Base-by-base conservation (phyloP, 2,113 vertebrate species). In the Elanus axillaris region DNA sequence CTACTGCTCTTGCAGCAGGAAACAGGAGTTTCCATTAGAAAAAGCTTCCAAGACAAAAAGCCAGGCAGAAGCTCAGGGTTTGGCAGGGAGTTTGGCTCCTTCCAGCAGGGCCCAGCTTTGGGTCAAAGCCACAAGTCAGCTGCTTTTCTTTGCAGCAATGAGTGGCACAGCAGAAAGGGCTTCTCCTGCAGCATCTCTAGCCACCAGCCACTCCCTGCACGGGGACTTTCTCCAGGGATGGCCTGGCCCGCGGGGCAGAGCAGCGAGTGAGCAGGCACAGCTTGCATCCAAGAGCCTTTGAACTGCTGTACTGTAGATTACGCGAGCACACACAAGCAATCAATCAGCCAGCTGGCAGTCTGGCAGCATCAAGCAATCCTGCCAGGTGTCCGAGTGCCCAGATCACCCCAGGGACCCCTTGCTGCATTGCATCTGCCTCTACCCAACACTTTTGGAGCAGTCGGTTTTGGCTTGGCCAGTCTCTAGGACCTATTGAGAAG, bases 21-120 rank as follows among this genome's bases (percentile, higher is more conserved):
- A 84, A 78, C 0, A 0, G 15, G 76, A 78, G 18, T 55, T 91
- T 45, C 95, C 62, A 7, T 0, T 22, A 63, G 52, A 27, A 86
- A 78, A 95, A 82, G 40, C 84, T 90, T 88, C 91, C 83, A 78
- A 88, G 84, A 94, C 20, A 2, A 89, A 72, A 94, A 92, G 95
- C 91, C 94, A 95, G 74, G 94, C 91, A 96, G 93, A 94, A 96
- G 94, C 87, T 91, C 40, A 11, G 89, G 73, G 62, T 82, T 64
- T 89, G 94, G 86, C 84, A 82, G 77, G 69, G 76, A 66, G 66
- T 48, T 91, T 64, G 90, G 80, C 93, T 97, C 86, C 78, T 85
- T 85, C 16, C 74, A 91, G 89, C 27, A 34, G 0, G 2, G 75
- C 64, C 58, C 69, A 60, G 67, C 38, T 60, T 10, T 3, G 22